phyloP scores from a whole-genome alignment of 2,888 invertebrate species.

The Drosophila quasianomalipes region DNA sequence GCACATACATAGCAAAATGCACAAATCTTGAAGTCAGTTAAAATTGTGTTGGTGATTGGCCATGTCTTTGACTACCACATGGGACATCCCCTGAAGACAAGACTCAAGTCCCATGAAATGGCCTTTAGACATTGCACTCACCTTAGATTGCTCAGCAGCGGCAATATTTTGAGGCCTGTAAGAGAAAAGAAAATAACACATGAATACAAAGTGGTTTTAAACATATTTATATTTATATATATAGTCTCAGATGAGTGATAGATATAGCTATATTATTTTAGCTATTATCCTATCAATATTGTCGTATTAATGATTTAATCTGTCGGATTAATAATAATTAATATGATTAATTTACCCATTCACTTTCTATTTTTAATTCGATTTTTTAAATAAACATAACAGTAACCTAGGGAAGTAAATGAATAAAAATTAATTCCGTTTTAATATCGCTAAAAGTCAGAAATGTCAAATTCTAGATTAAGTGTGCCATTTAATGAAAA shows the following conservation, averaged over 20 bases:
- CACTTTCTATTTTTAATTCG: background rate
- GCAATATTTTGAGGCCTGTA: slow-evolving; percentile 95
- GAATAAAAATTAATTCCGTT: background rate
- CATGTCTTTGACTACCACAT: slow-evolving; percentile 16
- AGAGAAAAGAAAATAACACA: slow-evolving; percentile 80
- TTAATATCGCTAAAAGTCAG: background rate
- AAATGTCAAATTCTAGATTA: background rate
- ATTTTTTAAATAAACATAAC: background rate
- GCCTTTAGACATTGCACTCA: slow-evolving; percentile 86
- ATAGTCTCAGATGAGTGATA: background rate
- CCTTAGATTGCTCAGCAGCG: slow-evolving; percentile 94
- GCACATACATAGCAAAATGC: slow-evolving; percentile 10
- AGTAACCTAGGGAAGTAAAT: background rate
- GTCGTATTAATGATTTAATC: background rate
- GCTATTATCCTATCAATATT: background rate
- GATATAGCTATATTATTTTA: background rate
- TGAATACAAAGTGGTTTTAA: slow-evolving; percentile 36
- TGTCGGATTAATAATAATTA: background rate
- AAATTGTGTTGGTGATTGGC: slow-evolving; percentile 12
- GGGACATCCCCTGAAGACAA: background rate
- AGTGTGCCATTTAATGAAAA: background rate
- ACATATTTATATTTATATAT: slow-evolving; percentile 6
- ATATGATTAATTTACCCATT: background rate
- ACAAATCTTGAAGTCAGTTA: slow-evolving; percentile 29
- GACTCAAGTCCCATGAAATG: background rate